phyloP scores from a whole-genome alignment of 1,140 invertebrate species.

The Scylla paramamosain region DNA sequence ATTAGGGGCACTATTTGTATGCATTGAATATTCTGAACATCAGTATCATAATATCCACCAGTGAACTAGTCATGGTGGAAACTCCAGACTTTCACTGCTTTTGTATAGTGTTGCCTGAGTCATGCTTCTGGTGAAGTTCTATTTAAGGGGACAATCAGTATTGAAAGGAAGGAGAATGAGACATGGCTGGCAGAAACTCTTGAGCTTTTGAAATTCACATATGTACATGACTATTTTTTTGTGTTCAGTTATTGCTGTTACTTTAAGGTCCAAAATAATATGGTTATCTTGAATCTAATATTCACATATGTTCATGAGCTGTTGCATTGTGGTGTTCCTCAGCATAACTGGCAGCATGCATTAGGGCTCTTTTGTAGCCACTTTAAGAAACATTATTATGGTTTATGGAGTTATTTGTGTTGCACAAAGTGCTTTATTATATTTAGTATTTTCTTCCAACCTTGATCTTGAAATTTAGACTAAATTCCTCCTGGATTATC shows the following conservation, averaged over 20 bases:
- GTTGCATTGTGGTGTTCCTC: not conserved
- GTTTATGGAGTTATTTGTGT: not conserved
- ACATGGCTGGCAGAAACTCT: not conserved
- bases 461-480: too few species aligned
- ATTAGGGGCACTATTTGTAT: not conserved
- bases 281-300: too few species aligned
- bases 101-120: not conserved
- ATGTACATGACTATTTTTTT: not conserved
- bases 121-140: not conserved
- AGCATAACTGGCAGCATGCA: not conserved
- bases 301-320: too few species aligned
- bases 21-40: not conserved
- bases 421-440: not conserved
- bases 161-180: not conserved
- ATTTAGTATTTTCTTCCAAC: not conserved
- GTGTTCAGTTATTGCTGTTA: not conserved
- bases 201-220: not conserved
- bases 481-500: too few species aligned
- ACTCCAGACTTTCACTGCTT: not conserved
- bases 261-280: not conserved
- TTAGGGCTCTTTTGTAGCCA: not conserved
- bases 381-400: not conserved
- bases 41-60: not conserved
- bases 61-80: not conserved
- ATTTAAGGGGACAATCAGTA: not conserved